Conservation (phyloP, 2,113 vertebrate genomes). For the Puffinus mauretanicus region DNA sequence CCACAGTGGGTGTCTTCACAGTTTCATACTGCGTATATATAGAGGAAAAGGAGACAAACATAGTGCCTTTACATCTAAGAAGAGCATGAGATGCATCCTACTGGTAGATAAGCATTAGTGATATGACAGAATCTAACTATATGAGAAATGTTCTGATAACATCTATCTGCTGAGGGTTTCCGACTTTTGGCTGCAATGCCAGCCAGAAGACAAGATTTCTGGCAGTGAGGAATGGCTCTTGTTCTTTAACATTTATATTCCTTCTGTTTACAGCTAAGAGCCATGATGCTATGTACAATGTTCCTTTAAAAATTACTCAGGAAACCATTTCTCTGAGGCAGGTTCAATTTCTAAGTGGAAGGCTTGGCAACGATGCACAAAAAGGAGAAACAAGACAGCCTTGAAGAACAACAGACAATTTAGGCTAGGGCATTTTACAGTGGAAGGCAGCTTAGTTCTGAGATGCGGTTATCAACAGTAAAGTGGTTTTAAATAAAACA, state of each 20-base stretch:
- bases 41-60: not conserved
- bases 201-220: not conserved
- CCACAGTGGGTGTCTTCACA: not conserved
- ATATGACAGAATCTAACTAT: not conserved
- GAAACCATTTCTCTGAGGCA: not conserved
- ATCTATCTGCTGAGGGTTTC: not conserved
- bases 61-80: not conserved
- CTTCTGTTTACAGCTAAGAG: not conserved
- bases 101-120: not conserved
- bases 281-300: not conserved
- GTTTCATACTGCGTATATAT: rapidly evolving
- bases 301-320: not conserved
- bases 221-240: not conserved
- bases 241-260: not conserved
- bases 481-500: not conserved
- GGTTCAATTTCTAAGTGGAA: not conserved
- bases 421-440: not conserved
- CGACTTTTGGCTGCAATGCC: not conserved
- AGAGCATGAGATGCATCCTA: not conserved
- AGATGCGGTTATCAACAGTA: not conserved
- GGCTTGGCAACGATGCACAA: not conserved
- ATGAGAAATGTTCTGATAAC: not conserved
- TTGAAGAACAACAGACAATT: not conserved
- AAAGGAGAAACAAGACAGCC: not conserved
- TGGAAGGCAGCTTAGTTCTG: not conserved